Percentiles rank a stretch among this genome's conserved stretches.
These are phyloP conservation scores for Orchestes rusci DNA, from an alignment of 2,888 invertebrate species.

Conservation along the genomic window DNA sequence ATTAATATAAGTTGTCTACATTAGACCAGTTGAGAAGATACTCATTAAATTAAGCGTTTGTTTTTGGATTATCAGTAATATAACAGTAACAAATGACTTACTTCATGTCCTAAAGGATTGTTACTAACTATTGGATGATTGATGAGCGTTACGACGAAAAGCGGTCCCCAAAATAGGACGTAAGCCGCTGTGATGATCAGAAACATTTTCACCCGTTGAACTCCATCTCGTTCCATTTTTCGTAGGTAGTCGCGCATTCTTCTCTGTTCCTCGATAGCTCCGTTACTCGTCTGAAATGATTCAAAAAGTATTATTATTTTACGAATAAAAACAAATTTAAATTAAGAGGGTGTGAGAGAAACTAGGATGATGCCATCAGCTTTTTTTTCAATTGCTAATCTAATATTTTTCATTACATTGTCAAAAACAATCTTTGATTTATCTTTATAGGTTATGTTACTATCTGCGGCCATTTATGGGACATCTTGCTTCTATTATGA, in stretches of 20 bases:
- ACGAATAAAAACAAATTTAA: too few species aligned
- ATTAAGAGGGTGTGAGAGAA: background rate
- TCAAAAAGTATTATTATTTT: background rate
- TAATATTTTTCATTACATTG: too few species aligned
- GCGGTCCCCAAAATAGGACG: slow-evolving; percentile 83
- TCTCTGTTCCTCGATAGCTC: slow-evolving; percentile 61
- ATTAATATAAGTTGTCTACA: too few species aligned
- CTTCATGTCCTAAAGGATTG: slow-evolving; percentile 65
- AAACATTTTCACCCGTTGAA: slow-evolving; percentile 78
- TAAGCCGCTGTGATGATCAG: slow-evolving; percentile 78
- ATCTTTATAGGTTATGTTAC: too few species aligned
- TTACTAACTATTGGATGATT: slow-evolving; percentile 68
- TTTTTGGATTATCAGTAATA: too few species aligned
- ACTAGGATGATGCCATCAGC: too few species aligned
- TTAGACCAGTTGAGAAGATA: too few species aligned
- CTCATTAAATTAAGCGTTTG: background rate
- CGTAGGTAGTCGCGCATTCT: slow-evolving; percentile 70
- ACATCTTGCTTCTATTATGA: too few species aligned
- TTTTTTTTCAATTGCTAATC: too few species aligned
- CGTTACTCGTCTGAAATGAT: slow-evolving; percentile 27
- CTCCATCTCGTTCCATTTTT: slow-evolving; percentile 72
- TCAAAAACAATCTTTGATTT: too few species aligned
- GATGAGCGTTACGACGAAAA: slow-evolving; percentile 77
- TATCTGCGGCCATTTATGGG: too few species aligned
- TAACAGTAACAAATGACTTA: too few species aligned